These are phyloP conservation scores for Rhabdornis inornatus DNA, from an alignment of 2,113 vertebrate species.

Conservation along the genomic window DNA sequence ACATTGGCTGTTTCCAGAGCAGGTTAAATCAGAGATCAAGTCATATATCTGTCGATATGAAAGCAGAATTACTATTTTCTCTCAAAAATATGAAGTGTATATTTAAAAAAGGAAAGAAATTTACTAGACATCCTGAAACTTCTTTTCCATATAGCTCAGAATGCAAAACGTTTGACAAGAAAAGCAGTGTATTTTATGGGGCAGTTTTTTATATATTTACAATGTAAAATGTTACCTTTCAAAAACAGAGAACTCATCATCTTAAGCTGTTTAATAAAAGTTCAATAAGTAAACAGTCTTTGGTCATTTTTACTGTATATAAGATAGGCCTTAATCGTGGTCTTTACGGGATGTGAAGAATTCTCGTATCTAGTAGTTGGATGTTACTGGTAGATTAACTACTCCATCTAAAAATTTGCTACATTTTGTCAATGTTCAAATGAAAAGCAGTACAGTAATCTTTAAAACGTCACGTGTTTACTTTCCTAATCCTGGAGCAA, in stretches of 20 bases:
- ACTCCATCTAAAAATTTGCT: not conserved
- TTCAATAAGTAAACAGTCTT: not conserved
- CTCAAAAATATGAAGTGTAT: not conserved
- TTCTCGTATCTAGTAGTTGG: not conserved
- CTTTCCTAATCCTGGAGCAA: not conserved
- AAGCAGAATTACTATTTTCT: not conserved
- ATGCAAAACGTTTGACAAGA: not conserved
- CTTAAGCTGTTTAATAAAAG: not conserved
- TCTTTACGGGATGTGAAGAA: not conserved
- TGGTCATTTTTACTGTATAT: not conserved
- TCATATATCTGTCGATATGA: not conserved
- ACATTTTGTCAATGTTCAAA: not conserved
- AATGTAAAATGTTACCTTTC: not conserved
- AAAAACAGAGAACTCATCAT: not conserved
- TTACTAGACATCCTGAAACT: not conserved
- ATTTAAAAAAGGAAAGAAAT: not conserved
- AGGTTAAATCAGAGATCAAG: not conserved
- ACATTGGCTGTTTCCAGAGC: not conserved
- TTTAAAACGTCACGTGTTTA: not conserved
- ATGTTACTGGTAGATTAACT: not conserved
- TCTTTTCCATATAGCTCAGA: not conserved
- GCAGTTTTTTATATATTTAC: not conserved
- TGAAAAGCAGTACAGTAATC: not conserved
- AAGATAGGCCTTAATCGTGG: not conserved
- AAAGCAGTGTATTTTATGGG: not conserved